Evolutionary conservation across 2,888 invertebrate species (phyloP).

Genomic region (Myopa tessellatipennis): DNA sequence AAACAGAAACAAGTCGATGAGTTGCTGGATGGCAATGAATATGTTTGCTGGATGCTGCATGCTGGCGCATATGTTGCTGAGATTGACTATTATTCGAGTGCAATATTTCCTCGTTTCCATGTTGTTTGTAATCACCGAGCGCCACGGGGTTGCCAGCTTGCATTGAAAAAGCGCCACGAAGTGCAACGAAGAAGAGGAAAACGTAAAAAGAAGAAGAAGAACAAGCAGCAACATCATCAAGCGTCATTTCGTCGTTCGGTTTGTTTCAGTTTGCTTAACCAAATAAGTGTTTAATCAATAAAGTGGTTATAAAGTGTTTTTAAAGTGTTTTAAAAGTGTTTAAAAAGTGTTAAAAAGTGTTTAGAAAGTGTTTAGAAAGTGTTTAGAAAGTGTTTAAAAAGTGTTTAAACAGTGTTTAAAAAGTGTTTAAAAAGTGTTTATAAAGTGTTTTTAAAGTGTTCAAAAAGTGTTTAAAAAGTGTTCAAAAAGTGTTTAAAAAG

Average conservation of each 20-base stretch:
- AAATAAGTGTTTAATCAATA: not conserved
- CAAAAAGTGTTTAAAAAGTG: no score
- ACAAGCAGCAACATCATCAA: not conserved
- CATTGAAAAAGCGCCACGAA: conserved; percentile 41
- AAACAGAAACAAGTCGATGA: not conserved
- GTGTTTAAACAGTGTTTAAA: no score
- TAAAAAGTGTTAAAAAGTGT: no score
- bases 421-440: not conserved
- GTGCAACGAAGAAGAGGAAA: conserved; percentile 42
- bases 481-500: no score
- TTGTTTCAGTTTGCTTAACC: not conserved
- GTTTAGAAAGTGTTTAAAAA: no score
- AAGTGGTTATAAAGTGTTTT: not conserved
- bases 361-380: no score
- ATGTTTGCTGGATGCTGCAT: conserved; percentile 1
- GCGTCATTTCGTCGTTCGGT: no score
- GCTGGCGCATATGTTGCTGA: conserved; percentile 31
- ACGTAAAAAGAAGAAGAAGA: not conserved
- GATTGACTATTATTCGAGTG: conserved; percentile 48
- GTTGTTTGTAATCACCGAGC: conserved; percentile 63
- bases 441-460: not conserved
- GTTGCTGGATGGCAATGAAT: not conserved
- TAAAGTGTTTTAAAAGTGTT: no score
- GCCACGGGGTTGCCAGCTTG: conserved; percentile 58
- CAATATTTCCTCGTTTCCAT: conserved; percentile 51